Base-by-base conservation (phyloP, 1,140 invertebrate species). In the Galendromus occidentalis region DNA sequence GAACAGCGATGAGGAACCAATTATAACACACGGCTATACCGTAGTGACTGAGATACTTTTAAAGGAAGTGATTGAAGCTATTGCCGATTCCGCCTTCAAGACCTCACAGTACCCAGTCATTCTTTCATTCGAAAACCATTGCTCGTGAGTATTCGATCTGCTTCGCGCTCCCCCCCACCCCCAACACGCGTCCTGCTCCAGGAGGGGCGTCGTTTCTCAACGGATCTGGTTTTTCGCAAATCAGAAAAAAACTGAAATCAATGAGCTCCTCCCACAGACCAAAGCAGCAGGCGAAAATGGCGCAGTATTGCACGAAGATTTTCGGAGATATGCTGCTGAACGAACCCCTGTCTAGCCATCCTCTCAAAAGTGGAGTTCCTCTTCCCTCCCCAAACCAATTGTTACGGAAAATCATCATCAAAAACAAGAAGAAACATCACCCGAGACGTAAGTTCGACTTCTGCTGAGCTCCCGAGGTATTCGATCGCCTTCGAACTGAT, bases 51-150 rank as follows among this genome's bases (percentile, higher is more conserved):
- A 95, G 77, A 88, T 97, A 69, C 84, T 83, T 71, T 74, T 74
- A 39, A 70, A 82, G 79, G 92, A 98, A 75, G 92, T 97, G 5
- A 83, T 97, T 71, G 90, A 96, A 79, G 92, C 92, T 55, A 97
- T 97, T 72, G 89, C 91, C 47, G 92, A 96, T 75, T 88, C 86
- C 76, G 93, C 94, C 70, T 98, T 98, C 79, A 96, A 97, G 80
- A 96, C 91, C 25, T 95, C 91, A 18, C 89, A 95, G 69, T 95
- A 84, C 79, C 94, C 94, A 66, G 90, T 98, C 29, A 84, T 94
- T 71, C 82, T 97, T 66, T 96, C 91, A 68, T 97, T 98, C 78
- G 94, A 97, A 80, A 97, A 97, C 77, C 93, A 97, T 77, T 97
- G 93, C 78, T 76, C 76, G 76, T 79, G 74, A 76, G 76, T 76